Conservation (phyloP, 1,140 invertebrate genomes). For the Drosophila nikananu region DNA sequence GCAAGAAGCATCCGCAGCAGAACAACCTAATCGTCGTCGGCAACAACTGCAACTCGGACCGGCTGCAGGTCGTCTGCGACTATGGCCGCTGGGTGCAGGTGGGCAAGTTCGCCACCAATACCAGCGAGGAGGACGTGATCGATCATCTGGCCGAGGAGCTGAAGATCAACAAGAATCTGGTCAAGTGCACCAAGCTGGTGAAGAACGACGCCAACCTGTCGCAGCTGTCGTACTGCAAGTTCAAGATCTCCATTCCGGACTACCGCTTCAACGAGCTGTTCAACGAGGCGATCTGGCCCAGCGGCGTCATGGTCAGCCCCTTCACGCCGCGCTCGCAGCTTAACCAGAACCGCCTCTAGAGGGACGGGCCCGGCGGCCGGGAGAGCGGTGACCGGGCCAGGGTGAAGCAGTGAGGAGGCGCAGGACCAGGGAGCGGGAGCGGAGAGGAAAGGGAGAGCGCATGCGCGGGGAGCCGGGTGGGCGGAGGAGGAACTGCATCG, state of each 20-base stretch:
- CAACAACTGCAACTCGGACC: conserved; percentile 84
- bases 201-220: conserved; percentile 83
- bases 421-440: not conserved
- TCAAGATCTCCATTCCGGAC: conserved; percentile 83
- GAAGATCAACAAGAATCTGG: conserved; percentile 82
- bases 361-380: conserved; percentile 39
- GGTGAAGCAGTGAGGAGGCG: conserved; percentile 42
- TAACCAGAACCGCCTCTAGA: conserved; percentile 83
- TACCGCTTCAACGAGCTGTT: conserved; percentile 85
- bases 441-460: conserved; percentile 8
- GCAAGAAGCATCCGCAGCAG: conserved; percentile 78
- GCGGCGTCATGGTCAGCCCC: conserved; percentile 83
- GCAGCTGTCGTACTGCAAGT: conserved; percentile 82
- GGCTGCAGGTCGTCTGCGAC: conserved; percentile 82
- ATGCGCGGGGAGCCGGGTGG: conserved; percentile 18
- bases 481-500: conserved; percentile 37
- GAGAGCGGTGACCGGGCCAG: conserved; percentile 52
- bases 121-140: conserved; percentile 82
- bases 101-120: conserved; percentile 82
- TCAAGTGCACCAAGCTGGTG: conserved; percentile 82
- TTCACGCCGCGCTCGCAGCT: conserved; percentile 82
- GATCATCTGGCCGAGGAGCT: conserved; percentile 80
- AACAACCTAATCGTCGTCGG: conserved; percentile 82
- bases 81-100: conserved; percentile 84
- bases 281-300: conserved; percentile 84